Base-by-base conservation (phyloP, 1,140 invertebrate genomes). In the Ceratoteleas bidentatus region DNA sequence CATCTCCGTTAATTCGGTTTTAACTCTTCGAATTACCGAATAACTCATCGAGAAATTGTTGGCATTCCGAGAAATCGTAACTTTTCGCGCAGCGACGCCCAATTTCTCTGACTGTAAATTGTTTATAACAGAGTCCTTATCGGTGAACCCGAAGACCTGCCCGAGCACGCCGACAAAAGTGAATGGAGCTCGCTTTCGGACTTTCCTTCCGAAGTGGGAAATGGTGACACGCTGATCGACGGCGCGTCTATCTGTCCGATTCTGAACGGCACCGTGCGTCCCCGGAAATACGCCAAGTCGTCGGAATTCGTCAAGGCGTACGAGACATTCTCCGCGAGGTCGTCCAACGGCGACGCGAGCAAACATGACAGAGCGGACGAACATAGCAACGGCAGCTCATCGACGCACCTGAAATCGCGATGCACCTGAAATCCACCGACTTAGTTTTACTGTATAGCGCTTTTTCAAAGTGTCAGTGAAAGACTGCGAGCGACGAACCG, bases 151-250 rank as follows among this genome's bases (percentile, higher is more conserved):
- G 68, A 79, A 7, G 69, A 73, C 33, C n/a, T 50, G 66, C 14
- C 15, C 13, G 58, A 50, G n/a, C 43, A 54, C 13, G 57, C 33
- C 10, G 85, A 89, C 10, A 86, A 84, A 36, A 87, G 85, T 72
- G 87, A 89, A 60, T 83, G 70, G 5, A 85, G 81, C 14, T 89
- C 77, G 1, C 9, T 83, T 4, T 86, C 81, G 56, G 87, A 88
- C 43, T 84, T 65, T 70, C 70, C 68, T 8, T 86, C 83, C 0
- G 86, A 89, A 52, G 40, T 82, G 6, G 87, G 78, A 3, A 84
- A 65, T 15, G 85, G 87, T 3, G 68, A 45, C 2, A 16, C 65
- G 8, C 24, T 34, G 11, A 77, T 72, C 45, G 47, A 11, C 9
- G 58, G 66, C 6, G 52, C 38, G 0, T 66, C 85, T 10, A 50